Base-by-base conservation (phyloP, 2,113 vertebrate genomes). In the Condylura cristata region DNA sequence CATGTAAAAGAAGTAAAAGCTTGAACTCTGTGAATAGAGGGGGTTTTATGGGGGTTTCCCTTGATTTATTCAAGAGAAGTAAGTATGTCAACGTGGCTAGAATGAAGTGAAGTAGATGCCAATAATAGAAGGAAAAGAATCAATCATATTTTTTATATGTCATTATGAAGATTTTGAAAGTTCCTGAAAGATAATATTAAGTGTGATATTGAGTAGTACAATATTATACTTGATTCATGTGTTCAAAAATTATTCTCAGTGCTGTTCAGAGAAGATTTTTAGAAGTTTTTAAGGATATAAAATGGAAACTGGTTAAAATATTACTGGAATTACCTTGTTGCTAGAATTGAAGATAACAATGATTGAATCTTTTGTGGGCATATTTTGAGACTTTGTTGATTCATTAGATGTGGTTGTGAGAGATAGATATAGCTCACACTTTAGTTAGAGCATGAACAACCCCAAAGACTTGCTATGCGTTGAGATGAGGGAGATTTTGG, bases 311-410 rank as follows among this genome's bases (percentile, higher is more conserved):
- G 44, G 4, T 13, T n/a, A 32, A 10, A 5, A 46, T 39, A 71
- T 14, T 32, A 18, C 12, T 24, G 30, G n/a, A 82, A 91, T 48
- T 61, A 12, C 30, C 12, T 8, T 12, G 6, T 60, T 74, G 20
- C 51, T 86, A 56, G 39, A 90, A 60, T 34, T 90, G 22, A 84
- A 51, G 20, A 22, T n/a, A 34, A 37, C 58, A 70, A 76, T 39
- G 18, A 5, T 34, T 63, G 34, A 78, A 46, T 58, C 30, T 39
- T 63, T 20, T 20, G 17, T 56, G 18, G 44, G 13, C 66, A 32
- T 51, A 66, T 51, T 90, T 84, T 84, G n/a, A 72, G 78, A 83
- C 24, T 48, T 48, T 86, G 14, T 87, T 91, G 78, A 72, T 44
- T 83, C 17, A 34, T 72, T 84, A 71, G 30, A 53, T 14, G 13